Conservation (phyloP, 1,140 invertebrate species). For the Protaetia brevitarsis region DNA sequence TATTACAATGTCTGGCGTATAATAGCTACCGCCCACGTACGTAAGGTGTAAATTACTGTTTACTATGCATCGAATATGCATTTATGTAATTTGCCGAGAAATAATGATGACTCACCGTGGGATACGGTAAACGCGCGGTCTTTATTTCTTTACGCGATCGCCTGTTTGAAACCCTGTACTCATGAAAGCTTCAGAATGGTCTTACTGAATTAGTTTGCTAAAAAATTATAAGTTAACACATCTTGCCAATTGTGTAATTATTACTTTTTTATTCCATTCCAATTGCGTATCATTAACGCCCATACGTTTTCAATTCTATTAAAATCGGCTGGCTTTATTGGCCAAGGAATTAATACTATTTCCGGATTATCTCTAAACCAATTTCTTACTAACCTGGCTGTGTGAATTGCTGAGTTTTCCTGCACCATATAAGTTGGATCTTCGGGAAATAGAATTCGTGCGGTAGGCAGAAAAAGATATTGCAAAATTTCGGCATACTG, state of each 20-base stretch:
- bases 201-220: no score
- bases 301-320: no score
- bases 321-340: no score
- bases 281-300: no score
- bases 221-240: no score
- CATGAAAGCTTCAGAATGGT: no score
- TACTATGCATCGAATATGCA: conserved; percentile 22
- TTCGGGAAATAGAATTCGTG: not conserved
- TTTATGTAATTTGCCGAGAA: conserved; percentile 19
- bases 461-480: not conserved
- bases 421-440: not conserved
- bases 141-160: not conserved
- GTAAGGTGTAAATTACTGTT: conserved; percentile 20
- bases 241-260: no score
- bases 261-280: no score
- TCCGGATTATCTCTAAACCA: no score
- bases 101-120: conserved; percentile 11
- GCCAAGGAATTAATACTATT: no score
- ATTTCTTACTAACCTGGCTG: no score
- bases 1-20: conserved; percentile 13
- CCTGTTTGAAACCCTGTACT: no score
- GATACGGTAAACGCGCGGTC: not conserved
- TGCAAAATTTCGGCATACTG: not conserved
- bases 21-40: conserved; percentile 20
- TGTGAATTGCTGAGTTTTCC: not conserved